A percentile compares a stretch with the other conserved stretches of the same genome.
Conservation (phyloP, 2,888 invertebrate species). For the Platypus cylindrus region DNA sequence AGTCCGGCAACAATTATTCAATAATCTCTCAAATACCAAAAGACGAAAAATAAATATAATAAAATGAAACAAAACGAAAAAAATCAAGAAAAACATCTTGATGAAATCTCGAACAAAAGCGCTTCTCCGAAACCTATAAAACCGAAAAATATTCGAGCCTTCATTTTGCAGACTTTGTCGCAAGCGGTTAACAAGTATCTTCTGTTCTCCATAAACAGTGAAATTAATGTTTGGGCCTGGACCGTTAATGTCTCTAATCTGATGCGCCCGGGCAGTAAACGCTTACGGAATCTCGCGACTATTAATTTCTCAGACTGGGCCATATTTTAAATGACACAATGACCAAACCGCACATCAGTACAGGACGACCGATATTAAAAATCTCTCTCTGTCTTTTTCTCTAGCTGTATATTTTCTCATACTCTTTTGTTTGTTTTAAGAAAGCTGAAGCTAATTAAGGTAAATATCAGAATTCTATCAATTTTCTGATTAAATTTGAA, state of each 20-base stretch:
- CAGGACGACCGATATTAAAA: conserved; percentile 17
- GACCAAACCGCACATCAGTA: conserved; percentile 19
- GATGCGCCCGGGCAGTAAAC: conserved; percentile 34
- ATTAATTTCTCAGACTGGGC: conserved; percentile 32
- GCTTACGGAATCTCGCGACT: conserved; percentile 35
- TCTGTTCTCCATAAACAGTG: conserved; percentile 30
- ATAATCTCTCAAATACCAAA: too few relatives aligned
- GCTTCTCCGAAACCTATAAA: conserved; percentile 11
- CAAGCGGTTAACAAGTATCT: conserved; percentile 25
- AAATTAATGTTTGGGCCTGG: conserved; percentile 34
- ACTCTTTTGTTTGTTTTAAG: too few relatives aligned
- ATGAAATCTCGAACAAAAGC: too few relatives aligned
- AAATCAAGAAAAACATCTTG: too few relatives aligned
- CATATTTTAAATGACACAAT: conserved; percentile 33
- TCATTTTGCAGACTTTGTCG: conserved; percentile 19
- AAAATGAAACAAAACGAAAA: too few relatives aligned
- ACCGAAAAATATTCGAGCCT: conserved; percentile 12
- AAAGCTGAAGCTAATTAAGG: too few relatives aligned
- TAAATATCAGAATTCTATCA: too few relatives aligned
- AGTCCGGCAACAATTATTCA: too few relatives aligned
- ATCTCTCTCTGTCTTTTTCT: too few relatives aligned
- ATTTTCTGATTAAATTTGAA: too few relatives aligned
- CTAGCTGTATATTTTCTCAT: too few relatives aligned
- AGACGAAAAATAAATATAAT: too few relatives aligned
- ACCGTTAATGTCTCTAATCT: conserved; percentile 36